Conservation (phyloP, 2,797 vertebrate species). For the Bradypodion pumilum region DNA sequence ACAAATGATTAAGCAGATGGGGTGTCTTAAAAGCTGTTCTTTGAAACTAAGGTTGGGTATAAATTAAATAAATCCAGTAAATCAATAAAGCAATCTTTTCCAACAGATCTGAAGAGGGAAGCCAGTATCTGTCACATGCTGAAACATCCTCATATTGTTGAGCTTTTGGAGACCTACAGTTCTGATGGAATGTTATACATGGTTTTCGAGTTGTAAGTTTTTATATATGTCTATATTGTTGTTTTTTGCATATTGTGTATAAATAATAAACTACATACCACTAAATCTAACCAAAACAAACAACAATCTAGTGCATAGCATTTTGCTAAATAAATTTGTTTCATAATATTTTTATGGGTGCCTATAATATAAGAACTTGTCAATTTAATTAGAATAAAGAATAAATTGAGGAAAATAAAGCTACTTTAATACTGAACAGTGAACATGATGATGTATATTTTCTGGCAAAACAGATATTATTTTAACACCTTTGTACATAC, state of each 20-base stretch:
- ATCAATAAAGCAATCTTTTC: conserved; percentile 45
- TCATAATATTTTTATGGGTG: not conserved
- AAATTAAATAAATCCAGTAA: not conserved
- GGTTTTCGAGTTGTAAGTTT: conserved; percentile 99
- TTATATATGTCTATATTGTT: conserved; percentile 16
- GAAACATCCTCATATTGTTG: conserved; percentile 98
- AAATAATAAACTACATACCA: conserved; percentile 17
- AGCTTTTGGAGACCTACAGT: conserved; percentile 98
- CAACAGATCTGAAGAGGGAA: conserved; percentile 97
- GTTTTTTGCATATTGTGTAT: conserved; percentile 5
- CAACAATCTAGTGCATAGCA: not conserved
- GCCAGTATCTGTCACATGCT: conserved; percentile 99
- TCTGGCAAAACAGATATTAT: not conserved
- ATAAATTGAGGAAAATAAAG: not conserved
- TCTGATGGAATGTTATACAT: conserved; percentile 99
- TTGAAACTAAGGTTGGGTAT: not conserved
- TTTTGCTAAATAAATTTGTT: not conserved
- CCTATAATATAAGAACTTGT: not conserved
- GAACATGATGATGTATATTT: not conserved
- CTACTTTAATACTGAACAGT: not conserved
- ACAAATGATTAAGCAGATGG: conserved; percentile 52
- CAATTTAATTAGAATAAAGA: not conserved
- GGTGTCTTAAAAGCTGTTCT: not conserved
- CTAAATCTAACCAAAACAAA: not conserved
- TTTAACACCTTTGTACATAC: not conserved